Percentiles rank a stretch among this genome's conserved stretches.
phyloP scores from a whole-genome alignment of 2,797 vertebrate species.

The Anabas testudineus region DNA sequence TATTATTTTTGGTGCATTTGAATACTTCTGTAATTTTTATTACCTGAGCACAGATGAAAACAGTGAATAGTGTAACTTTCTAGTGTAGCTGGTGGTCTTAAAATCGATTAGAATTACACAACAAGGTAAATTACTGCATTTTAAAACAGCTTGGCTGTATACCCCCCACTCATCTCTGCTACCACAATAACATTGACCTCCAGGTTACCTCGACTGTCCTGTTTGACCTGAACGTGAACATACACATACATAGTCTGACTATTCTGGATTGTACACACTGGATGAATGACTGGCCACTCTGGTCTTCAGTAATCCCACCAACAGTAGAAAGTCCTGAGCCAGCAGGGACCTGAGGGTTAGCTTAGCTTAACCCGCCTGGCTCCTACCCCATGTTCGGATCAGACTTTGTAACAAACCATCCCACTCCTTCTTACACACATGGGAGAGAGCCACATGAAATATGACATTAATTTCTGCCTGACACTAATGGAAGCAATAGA shows the following conservation, averaged over 20 bases:
- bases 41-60: background rate
- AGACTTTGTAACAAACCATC: slow-evolving; percentile 4
- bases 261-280: slow-evolving; percentile 63
- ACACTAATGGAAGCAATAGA: slow-evolving; percentile 16
- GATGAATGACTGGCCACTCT: slow-evolving; percentile 47
- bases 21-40: no score
- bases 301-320: slow-evolving; percentile 70
- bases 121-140: no score
- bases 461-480: background rate
- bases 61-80: no score
- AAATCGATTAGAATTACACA: no score
- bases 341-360: slow-evolving; percentile 69
- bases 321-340: slow-evolving; percentile 75
- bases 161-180: background rate
- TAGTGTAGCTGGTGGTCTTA: background rate
- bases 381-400: slow-evolving; percentile 21
- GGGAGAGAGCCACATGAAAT: slow-evolving; percentile 5
- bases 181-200: slow-evolving; percentile 32
- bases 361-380: slow-evolving; percentile 42
- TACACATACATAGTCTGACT: slow-evolving; percentile 45
- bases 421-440: slow-evolving; percentile 10
- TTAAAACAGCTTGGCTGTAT: no score
- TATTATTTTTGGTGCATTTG: no score
- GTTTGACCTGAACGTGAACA: slow-evolving; percentile 50
- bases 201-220: slow-evolving; percentile 40